Conservation (phyloP, 2,888 invertebrate species). For the Alloplasta piceator region DNA sequence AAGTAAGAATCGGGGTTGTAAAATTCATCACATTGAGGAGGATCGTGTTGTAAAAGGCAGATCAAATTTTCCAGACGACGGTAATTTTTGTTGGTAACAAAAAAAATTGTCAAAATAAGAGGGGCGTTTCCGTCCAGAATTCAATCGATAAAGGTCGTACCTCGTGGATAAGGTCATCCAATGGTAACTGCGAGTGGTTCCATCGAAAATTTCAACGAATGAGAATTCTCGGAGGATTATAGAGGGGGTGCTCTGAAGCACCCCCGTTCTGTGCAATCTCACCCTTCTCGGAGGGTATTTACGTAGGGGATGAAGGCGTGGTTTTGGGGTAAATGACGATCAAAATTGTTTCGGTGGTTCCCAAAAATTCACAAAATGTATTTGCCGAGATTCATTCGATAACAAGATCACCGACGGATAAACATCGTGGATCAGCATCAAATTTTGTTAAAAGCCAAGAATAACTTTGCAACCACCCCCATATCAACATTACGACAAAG, state of each 20-base stretch:
- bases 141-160: constrained; percentile 39
- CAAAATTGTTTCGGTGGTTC: background rate
- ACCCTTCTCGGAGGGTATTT: background rate
- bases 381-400: constrained; percentile 54
- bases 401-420: constrained; percentile 38
- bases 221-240: background rate
- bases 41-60: too few relatives aligned
- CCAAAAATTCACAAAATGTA: constrained; percentile 29
- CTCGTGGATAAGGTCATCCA: constrained; percentile 25
- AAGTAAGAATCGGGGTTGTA: too few relatives aligned
- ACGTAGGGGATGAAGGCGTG: constrained; percentile 39
- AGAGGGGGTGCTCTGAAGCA: background rate
- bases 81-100: background rate
- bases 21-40: too few relatives aligned
- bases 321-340: constrained; percentile 30
- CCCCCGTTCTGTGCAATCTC: background rate
- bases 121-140: constrained; percentile 35
- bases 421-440: background rate
- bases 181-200: constrained; percentile 42
- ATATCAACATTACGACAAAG: background rate
- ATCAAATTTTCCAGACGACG: too few relatives aligned
- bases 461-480: background rate
- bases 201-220: constrained; percentile 46
- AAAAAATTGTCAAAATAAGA: constrained; percentile 1
- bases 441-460: background rate